phyloP scores from a whole-genome alignment of 2,113 vertebrate genomes.

The Narcine bancroftii region DNA sequence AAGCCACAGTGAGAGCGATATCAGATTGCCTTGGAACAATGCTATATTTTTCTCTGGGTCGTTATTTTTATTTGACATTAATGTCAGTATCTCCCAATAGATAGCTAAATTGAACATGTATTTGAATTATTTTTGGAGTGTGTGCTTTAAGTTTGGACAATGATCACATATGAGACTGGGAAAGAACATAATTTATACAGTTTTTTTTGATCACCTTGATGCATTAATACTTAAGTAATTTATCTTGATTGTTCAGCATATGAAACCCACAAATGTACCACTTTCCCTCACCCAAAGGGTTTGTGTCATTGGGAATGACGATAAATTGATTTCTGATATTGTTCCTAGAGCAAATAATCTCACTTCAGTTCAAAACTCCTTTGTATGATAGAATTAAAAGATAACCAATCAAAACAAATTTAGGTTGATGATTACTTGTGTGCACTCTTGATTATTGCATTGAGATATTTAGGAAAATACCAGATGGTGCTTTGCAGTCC shows the following conservation, averaged over 20 bases:
- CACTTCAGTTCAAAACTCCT: not conserved
- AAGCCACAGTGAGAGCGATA: constrained; percentile 37
- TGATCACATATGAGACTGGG: not conserved
- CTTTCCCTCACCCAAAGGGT: not conserved
- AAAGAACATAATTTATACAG: not conserved
- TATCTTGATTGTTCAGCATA: not conserved
- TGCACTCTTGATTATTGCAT: not conserved
- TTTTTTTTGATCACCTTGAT: not conserved
- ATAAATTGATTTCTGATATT: not conserved
- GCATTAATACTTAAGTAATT: not conserved
- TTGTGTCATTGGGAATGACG: not conserved
- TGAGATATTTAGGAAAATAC: not conserved
- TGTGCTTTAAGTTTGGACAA: not conserved
- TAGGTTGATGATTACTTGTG: not conserved
- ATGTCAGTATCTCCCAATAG: not conserved
- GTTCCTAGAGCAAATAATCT: not conserved
- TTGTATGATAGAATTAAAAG: not conserved
- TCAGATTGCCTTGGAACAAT: constrained; percentile 44
- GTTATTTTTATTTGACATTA: not conserved
- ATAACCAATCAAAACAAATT: not conserved
- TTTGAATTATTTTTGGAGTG: not conserved
- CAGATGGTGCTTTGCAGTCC: not conserved
- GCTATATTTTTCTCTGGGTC: not conserved
- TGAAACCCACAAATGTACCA: not conserved
- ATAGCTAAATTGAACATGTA: not conserved